A percentile compares a stretch with the other conserved stretches of the same genome.
Evolutionary conservation across 2,888 invertebrate species (phyloP).

Genomic region (Scotopteryx bipunctaria): DNA sequence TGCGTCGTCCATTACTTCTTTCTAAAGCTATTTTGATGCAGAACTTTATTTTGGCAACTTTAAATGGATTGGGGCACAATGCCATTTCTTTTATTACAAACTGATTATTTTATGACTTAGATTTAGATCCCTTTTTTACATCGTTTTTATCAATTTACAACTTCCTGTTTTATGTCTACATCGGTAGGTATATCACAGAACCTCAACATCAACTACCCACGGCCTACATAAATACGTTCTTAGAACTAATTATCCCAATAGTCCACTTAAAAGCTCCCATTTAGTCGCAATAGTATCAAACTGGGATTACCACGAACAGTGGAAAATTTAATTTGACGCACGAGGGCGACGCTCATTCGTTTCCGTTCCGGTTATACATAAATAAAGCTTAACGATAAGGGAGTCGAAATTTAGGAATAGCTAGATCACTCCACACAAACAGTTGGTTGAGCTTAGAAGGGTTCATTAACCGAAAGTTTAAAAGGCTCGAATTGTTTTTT

Average conservation of each 20-base stretch:
- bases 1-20: conserved; percentile 24
- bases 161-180: too few species aligned
- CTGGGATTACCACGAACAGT: conserved; percentile 22
- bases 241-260: conserved; percentile 4
- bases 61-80: conserved; percentile 19
- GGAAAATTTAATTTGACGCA: conserved; percentile 33
- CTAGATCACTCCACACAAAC: conserved; percentile 1
- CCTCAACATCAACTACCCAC: background rate
- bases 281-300: conserved; percentile 10
- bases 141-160: background rate
- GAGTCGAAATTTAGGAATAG: conserved; percentile 1
- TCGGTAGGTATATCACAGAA: too few species aligned
- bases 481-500: too few species aligned
- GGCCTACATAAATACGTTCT: background rate
- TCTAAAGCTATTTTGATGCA: conserved; percentile 22
- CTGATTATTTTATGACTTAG: background rate
- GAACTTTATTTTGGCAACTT: conserved; percentile 26
- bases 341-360: conserved; percentile 31
- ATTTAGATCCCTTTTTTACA: too few species aligned
- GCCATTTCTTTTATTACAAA: conserved; percentile 5
- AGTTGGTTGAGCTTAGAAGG: background rate
- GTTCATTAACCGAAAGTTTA: too few species aligned
- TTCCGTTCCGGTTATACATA: conserved; percentile 32
- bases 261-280: background rate
- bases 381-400: conserved; percentile 35